Percentiles rank a stretch among this genome's conserved stretches.
These are phyloP conservation scores for Porphyrio hochstetteri DNA, from an alignment of 2,113 vertebrate genomes.

Conservation along the genomic window DNA sequence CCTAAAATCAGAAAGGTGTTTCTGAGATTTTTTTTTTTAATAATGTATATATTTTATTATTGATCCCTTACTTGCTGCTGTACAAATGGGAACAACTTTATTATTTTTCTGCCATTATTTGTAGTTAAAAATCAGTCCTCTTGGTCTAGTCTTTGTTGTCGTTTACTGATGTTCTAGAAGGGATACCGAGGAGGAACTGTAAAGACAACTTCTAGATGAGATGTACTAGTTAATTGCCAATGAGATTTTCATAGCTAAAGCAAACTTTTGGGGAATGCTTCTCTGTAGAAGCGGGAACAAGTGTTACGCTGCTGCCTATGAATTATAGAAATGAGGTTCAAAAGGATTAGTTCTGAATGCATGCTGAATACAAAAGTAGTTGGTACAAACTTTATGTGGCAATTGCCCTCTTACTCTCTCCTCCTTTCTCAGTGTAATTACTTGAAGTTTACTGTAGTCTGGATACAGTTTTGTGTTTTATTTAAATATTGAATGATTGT, in stretches of 20 bases:
- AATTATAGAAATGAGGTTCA: not conserved
- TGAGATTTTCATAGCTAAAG: not conserved
- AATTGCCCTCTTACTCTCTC: not conserved
- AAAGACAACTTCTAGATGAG: not conserved
- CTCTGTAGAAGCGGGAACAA: not conserved
- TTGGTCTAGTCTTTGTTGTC: not conserved
- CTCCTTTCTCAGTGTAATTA: not conserved
- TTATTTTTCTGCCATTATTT: not conserved
- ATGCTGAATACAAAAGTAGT: not conserved
- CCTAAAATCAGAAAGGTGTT: not conserved
- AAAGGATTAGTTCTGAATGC: not conserved
- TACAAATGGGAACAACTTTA: not conserved
- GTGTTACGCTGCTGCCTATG: not conserved
- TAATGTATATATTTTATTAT: not conserved
- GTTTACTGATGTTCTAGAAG: not conserved
- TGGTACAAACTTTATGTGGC: not conserved
- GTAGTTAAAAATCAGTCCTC: not conserved
- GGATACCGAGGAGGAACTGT: not conserved
- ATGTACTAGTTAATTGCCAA: not conserved
- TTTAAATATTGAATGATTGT: not conserved
- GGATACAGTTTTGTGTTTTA: not conserved
- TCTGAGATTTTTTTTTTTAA: not conserved
- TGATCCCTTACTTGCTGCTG: not conserved
- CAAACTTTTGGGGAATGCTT: not conserved
- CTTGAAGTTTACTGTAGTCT: not conserved